Percentiles rank a stretch among this genome's conserved stretches.
phyloP scores from a whole-genome alignment of 2,797 vertebrate species.

The Echiichthys vipera region DNA sequence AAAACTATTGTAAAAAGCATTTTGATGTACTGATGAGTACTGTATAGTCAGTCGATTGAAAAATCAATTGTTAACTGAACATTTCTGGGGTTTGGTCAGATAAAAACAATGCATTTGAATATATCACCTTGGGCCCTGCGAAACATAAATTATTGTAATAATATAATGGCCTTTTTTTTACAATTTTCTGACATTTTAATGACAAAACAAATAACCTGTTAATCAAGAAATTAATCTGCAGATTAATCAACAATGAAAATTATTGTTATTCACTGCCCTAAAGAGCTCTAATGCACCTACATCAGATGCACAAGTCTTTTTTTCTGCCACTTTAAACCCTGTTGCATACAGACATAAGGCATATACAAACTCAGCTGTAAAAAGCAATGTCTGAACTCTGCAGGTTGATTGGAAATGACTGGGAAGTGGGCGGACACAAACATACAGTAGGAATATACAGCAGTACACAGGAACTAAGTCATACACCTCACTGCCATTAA shows the following conservation, averaged over 20 bases:
- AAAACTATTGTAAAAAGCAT: neutral
- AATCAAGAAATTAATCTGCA: neutral
- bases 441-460: neutral
- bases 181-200: neutral
- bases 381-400: neutral
- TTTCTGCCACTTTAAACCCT: neutral
- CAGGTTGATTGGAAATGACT: neutral
- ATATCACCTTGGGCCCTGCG: neutral
- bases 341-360: neutral
- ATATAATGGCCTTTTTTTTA: neutral
- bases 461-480: neutral
- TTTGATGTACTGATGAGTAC: neutral
- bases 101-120: neutral
- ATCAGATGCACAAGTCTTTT: neutral
- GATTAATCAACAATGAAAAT: neutral
- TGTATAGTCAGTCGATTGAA: no score
- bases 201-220: neutral
- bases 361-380: constrained; percentile 6
- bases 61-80: neutral
- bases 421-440: neutral
- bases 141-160: neutral
- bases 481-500: neutral
- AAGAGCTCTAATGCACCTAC: neutral
- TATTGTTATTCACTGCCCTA: neutral
- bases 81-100: neutral